These are phyloP conservation scores for Premnoplex brunnescens DNA, from an alignment of 2,797 vertebrate genomes.

Conservation along the genomic window DNA sequence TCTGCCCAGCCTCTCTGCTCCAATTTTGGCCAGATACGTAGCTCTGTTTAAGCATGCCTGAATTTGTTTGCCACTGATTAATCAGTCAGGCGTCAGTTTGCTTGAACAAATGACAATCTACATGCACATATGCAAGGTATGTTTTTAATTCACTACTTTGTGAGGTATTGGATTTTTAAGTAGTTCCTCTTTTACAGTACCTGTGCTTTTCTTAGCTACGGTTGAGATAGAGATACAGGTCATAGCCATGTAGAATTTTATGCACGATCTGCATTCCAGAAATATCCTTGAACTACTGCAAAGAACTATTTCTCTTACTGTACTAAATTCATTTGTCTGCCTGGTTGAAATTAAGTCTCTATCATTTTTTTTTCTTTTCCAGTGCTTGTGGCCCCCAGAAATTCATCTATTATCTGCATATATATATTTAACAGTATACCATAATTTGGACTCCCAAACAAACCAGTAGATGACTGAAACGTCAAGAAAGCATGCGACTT, in stretches of 20 bases:
- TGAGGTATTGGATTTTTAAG: neutral
- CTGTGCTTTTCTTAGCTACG: neutral
- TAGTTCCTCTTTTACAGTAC: neutral
- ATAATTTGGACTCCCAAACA: neutral
- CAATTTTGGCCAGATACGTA: neutral
- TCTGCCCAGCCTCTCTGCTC: neutral
- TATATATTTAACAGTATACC: neutral
- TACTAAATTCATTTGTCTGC: neutral
- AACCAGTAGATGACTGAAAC: neutral
- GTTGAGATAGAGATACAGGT: neutral
- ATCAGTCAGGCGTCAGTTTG: neutral
- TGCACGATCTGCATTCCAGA: accelerated
- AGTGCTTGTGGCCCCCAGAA: neutral
- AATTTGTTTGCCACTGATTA: neutral
- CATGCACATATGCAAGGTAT: neutral
- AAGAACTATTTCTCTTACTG: neutral
- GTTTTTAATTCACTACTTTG: neutral
- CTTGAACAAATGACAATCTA: neutral
- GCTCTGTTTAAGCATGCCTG: neutral
- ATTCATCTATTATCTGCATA: neutral
- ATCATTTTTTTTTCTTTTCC: neutral
- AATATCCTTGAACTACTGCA: neutral
- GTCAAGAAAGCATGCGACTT: neutral
- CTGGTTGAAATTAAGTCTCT: neutral
- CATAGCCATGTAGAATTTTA: neutral